Evolutionary conservation across 2,888 invertebrate genomes (phyloP).

Genomic region (Agrochola circellaris): DNA sequence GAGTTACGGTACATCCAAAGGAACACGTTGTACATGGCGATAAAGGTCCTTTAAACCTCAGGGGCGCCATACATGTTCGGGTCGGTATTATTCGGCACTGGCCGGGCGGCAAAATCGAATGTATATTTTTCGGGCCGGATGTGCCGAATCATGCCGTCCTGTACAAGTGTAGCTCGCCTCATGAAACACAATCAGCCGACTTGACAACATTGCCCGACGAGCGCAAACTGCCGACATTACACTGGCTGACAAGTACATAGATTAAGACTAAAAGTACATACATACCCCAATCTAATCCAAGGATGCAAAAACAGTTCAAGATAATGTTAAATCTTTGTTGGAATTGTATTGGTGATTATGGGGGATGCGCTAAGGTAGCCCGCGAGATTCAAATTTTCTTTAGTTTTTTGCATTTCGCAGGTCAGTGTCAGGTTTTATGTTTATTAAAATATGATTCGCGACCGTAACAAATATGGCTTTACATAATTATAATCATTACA

Average conservation of each 20-base stretch:
- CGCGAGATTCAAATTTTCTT: too few relatives aligned
- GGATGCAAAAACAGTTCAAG: constrained; percentile 75
- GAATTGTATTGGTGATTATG: too few relatives aligned
- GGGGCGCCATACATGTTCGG: background rate
- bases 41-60: background rate
- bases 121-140: background rate
- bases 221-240: background rate
- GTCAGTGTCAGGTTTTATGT: too few relatives aligned
- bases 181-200: background rate
- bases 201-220: background rate
- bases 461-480: too few relatives aligned
- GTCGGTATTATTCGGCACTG: background rate
- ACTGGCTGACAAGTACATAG: constrained; percentile 14
- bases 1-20: too few relatives aligned
- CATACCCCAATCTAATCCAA: constrained; percentile 87
- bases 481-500: too few relatives aligned
- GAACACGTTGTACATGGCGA: too few relatives aligned
- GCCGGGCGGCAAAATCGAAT: background rate
- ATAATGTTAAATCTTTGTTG: constrained; percentile 34
- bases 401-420: too few relatives aligned
- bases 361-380: too few relatives aligned
- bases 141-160: too few relatives aligned
- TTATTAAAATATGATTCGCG: too few relatives aligned
- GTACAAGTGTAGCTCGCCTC: background rate
- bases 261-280: constrained; percentile 55